Evolutionary conservation across 2,888 invertebrate species (phyloP).

Genomic region (Yponomeuta evonymella): DNA sequence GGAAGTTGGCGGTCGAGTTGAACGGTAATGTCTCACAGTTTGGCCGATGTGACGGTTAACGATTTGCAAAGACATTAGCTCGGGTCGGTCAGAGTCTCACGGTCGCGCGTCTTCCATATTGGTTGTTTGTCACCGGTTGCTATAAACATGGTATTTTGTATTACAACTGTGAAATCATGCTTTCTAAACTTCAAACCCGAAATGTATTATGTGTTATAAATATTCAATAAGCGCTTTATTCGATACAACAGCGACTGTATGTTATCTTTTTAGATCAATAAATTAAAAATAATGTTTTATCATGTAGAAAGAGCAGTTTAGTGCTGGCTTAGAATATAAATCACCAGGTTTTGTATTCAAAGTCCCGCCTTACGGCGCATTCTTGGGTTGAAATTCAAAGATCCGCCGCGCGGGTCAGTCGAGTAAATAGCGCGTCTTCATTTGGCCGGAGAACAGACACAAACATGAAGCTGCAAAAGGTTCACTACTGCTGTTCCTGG

Average conservation of each 20-base stretch:
- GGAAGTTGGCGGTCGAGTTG: not conserved
- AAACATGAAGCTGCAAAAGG: not conserved
- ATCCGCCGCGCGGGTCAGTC: constrained; percentile 40
- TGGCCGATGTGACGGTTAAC: not conserved
- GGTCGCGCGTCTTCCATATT: not conserved
- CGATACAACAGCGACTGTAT: not conserved
- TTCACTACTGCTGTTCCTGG: not conserved
- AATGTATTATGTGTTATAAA: not conserved
- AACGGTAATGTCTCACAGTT: not conserved
- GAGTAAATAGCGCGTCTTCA: constrained; percentile 62
- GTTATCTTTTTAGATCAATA: not conserved
- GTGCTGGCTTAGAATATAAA: constrained; percentile 7
- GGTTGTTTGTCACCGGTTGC: not conserved
- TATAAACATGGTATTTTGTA: not conserved
- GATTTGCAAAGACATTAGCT: not conserved
- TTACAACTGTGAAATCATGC: not conserved
- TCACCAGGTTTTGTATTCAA: constrained; percentile 7
- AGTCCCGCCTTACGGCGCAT: not conserved
- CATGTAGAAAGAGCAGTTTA: constrained; percentile 6
- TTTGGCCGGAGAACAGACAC: constrained; percentile 16
- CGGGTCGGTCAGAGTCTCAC: not conserved
- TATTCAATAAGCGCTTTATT: not conserved
- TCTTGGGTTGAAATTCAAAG: constrained; percentile 9
- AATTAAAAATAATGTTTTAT: constrained; percentile 5
- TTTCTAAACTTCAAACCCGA: not conserved